Evolutionary conservation across 2,888 invertebrate genomes (phyloP).

Genomic region (Sphaerophoria rueppellii): DNA sequence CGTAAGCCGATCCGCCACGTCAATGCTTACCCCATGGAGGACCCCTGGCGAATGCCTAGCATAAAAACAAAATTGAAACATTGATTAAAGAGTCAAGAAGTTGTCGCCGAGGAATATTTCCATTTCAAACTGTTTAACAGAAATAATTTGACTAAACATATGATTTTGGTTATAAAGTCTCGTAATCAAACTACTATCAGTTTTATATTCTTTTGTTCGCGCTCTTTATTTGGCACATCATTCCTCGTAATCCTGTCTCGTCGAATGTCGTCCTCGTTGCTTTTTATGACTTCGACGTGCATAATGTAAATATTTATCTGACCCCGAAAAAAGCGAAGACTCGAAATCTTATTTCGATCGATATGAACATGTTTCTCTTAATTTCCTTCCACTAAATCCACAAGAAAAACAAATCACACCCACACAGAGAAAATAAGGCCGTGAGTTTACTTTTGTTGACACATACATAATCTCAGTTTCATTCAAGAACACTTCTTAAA

Average conservation of each 20-base stretch:
- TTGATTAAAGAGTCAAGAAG: too few species aligned
- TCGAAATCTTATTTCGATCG: conserved; percentile 40
- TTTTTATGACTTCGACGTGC: neutral
- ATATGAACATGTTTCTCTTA: conserved; percentile 27
- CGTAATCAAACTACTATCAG: too few species aligned
- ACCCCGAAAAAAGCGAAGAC: conserved; percentile 50
- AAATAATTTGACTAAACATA: too few species aligned
- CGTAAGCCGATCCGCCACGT: too few species aligned
- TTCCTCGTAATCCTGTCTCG: conserved; percentile 8
- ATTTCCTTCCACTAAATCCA: neutral
- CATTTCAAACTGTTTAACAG: too few species aligned
- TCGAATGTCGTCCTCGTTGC: conserved; percentile 5
- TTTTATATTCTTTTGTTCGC: too few species aligned
- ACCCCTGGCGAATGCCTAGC: too few species aligned
- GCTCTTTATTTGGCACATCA: neutral
- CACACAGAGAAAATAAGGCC: conserved; percentile 17
- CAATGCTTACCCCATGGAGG: too few species aligned
- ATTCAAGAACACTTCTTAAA: neutral
- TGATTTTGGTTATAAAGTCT: too few species aligned
- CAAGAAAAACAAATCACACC: conserved; percentile 1
- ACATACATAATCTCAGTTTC: neutral
- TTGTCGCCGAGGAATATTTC: too few species aligned
- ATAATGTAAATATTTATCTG: conserved; percentile 65
- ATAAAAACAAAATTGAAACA: too few species aligned
- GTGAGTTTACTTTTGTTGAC: conserved; percentile 3